Base-by-base conservation (phyloP, 2,113 vertebrate genomes). In the Cyanocitta stelleri region DNA sequence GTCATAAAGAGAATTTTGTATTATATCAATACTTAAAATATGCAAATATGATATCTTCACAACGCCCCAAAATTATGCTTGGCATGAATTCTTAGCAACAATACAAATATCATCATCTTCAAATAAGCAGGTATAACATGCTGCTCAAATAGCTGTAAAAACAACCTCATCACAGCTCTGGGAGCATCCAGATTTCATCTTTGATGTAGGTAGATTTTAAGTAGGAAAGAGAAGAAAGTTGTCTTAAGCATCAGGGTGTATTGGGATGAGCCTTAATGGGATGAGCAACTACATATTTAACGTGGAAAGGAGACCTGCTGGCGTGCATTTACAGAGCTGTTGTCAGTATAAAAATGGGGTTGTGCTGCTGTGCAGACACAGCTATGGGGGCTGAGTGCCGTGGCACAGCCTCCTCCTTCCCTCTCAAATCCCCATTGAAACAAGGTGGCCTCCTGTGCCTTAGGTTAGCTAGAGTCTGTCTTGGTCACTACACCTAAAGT, bases 21-120 rank as follows among this genome's bases (percentile, higher is more conserved):
- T 96, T 94, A 93, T 90, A 94, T 92, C 93, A 96, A 92, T 95
- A 94, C 94, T 95, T 96, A 76, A 97, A 96, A 97, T 96, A 97
- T 96, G 93, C 92, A 95, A 96, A 96, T 93, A 91, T n/a, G 52
- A 62, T 96, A 89, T 29, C 88, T 95, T 96, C 88, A 95, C 81
- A 69, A 87, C 3, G 11, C 64, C 93, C 89, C 62, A 74, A 93
- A 96, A 97, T 93, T 89, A 96, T 73, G 86, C 96, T 92, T 96
- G 93, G 93, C 93, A 88, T 90, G 93, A 94, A 96, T 96, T 91
- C 86, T 84, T 82, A 93, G 64, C 83, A 94, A 91, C 95, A 96
- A 95, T 95, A 95, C 92, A 96, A 97, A 96, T 94, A 97, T 93
- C 87, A 92, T 87, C 96, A 89, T 93, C 94, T 93, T 96, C 94